phyloP scores from a whole-genome alignment of 2,888 invertebrate species.

The Xestia xanthographa region DNA sequence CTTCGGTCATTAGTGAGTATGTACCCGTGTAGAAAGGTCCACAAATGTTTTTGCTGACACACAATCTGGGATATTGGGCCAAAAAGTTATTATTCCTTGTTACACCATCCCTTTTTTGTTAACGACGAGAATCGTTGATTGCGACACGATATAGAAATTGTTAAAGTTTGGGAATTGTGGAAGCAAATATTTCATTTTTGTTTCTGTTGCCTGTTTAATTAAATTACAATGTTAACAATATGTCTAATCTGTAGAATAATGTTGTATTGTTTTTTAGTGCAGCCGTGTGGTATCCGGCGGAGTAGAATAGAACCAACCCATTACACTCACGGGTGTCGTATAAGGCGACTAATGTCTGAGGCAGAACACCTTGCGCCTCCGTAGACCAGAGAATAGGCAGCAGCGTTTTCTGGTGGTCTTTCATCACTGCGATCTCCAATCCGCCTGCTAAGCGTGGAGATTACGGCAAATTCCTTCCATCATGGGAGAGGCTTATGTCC shows the following conservation, averaged over 20 bases:
- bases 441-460: no score
- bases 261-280: no score
- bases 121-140: conserved; percentile 39
- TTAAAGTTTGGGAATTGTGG: conserved; percentile 1
- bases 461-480: no score
- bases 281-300: no score
- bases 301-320: no score
- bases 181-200: conserved; percentile 10
- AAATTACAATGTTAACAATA: not conserved
- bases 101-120: conserved; percentile 47
- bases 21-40: conserved; percentile 26
- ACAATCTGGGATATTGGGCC: conserved; percentile 27
- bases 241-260: not conserved
- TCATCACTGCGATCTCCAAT: no score
- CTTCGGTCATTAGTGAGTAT: conserved; percentile 34
- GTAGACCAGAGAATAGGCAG: no score
- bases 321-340: no score
- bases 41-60: conserved; percentile 49
- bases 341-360: no score
- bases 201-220: not conserved
- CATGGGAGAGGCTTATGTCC: no score
- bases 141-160: conserved; percentile 20
- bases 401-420: no score
- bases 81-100: conserved; percentile 46
- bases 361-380: no score